Conservation (phyloP, 2,888 invertebrate species). For the Allygus modestus region DNA sequence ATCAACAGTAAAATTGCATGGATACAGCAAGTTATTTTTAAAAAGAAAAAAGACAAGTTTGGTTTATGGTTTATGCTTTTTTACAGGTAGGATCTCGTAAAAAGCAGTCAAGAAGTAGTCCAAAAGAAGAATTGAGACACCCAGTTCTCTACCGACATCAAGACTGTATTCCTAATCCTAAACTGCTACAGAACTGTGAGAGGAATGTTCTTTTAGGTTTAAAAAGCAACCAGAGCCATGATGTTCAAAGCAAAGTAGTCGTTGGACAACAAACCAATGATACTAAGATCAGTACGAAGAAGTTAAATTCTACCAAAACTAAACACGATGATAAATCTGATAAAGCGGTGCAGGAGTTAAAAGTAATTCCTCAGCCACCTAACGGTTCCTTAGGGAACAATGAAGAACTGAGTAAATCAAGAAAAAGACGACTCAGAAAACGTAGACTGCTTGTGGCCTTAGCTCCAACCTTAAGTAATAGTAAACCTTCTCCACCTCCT, state of each 20-base stretch:
- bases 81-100: conserved; percentile 23
- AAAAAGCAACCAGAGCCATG: neutral
- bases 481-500: conserved; percentile 11
- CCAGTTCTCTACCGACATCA: conserved; percentile 44
- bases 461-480: conserved; percentile 3
- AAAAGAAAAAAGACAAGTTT: too few species aligned
- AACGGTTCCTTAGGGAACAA: conserved; percentile 16
- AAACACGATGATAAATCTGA: conserved; percentile 30
- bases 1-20: too few species aligned
- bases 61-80: neutral
- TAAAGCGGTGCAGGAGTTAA: neutral
- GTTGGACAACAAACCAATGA: neutral
- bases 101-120: conserved; percentile 23
- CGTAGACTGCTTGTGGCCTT: conserved; percentile 40
- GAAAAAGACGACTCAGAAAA: conserved; percentile 61
- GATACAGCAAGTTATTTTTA: too few species aligned
- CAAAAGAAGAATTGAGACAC: conserved; percentile 22
- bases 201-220: conserved; percentile 23
- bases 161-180: conserved; percentile 45
- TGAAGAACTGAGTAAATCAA: conserved; percentile 58
- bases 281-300: neutral
- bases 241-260: neutral
- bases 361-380: neutral
- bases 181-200: conserved; percentile 45
- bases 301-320: conserved; percentile 12